Percentiles rank a stretch among this genome's conserved stretches.
Conservation (phyloP, 2,797 vertebrate genomes). For the Sardinella longiceps region DNA sequence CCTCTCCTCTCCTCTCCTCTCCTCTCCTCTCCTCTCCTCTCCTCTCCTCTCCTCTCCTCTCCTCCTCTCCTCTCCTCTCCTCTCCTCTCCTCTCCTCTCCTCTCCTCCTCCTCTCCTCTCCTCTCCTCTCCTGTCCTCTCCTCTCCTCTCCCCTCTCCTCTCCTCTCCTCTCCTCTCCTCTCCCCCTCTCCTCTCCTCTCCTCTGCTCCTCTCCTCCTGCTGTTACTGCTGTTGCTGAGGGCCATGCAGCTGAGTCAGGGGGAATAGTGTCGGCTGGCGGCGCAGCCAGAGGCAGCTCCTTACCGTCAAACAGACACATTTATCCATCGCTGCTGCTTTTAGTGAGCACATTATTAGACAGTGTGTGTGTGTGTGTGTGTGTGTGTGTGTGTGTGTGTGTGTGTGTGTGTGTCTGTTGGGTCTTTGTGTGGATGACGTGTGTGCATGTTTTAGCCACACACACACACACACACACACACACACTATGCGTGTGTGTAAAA, state of each 20-base stretch:
- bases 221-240: not conserved
- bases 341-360: not conserved
- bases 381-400: no score
- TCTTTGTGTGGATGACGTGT: no score
- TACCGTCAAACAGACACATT: not conserved
- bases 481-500: not conserved
- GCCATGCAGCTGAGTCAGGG: not conserved
- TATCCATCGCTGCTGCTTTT: not conserved
- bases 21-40: not conserved
- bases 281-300: not conserved
- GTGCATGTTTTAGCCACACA: not conserved
- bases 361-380: not conserved
- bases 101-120: not conserved
- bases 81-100: not conserved
- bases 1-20: not conserved
- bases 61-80: not conserved
- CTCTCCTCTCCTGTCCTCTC: not conserved
- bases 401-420: not conserved
- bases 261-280: not conserved
- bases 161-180: not conserved
- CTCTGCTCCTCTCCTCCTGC: not conserved
- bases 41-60: not conserved
- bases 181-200: not conserved
- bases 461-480: no score
- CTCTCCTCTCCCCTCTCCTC: no score